These are phyloP conservation scores for Brachypalpus laphriformis DNA, from an alignment of 2,888 invertebrate species.

Conservation along the genomic window DNA sequence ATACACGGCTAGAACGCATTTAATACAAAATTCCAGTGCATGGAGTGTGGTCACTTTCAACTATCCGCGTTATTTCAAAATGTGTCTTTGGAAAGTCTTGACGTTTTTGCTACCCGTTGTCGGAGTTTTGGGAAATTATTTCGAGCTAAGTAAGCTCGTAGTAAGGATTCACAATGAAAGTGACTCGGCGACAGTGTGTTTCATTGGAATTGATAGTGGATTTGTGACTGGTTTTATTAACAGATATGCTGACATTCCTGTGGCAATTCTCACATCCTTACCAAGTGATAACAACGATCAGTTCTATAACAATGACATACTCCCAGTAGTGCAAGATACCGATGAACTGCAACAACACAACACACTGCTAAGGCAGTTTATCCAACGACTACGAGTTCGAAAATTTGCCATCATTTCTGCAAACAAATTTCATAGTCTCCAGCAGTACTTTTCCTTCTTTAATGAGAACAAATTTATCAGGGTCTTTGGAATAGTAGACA, in stretches of 20 bases:
- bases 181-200: conserved; percentile 7
- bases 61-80: conserved; percentile 25
- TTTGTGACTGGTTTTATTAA: conserved; percentile 6
- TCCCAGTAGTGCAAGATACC: neutral
- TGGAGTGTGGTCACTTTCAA: no score
- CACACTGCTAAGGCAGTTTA: neutral
- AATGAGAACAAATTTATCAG: conserved; percentile 9
- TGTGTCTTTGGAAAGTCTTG: neutral
- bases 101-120: neutral
- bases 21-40: no score
- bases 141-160: conserved; percentile 5
- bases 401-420: conserved; percentile 17
- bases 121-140: neutral
- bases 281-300: neutral
- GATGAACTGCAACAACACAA: neutral
- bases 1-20: no score
- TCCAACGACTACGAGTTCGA: neutral
- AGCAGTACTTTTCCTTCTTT: neutral
- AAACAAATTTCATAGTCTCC: neutral
- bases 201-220: neutral
- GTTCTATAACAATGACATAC: neutral
- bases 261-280: neutral
- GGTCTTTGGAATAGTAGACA: conserved; percentile 25
- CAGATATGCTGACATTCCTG: neutral
- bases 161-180: neutral